Evolutionary conservation across 2,113 vertebrate genomes (phyloP), one percentile per base, ranked within the genome.

Genomic region (Prionailurus bengalensis): DNA sequence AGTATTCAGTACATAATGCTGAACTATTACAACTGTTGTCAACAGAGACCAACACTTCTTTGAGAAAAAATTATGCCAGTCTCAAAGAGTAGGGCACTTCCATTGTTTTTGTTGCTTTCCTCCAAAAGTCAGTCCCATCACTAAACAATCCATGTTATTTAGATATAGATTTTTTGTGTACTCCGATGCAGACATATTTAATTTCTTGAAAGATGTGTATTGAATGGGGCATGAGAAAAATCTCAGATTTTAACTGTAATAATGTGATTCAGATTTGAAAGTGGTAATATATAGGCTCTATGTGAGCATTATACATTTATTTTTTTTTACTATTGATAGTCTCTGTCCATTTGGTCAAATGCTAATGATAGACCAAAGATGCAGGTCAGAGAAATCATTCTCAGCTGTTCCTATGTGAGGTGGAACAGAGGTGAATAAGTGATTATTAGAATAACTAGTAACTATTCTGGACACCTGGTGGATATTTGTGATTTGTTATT

Each of bases 261-360:
- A 63, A 61, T 89, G 25, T 53, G 55, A 84, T 93, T 93, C 8
- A 73, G 51, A 89, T 86, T 89, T n/a, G 27, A 84, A 70, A 66
- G 42, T 76, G 33, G 9, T 90, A 84, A 65, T 80, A 27, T 51
- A 23, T 66, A 92, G 21, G 25, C 86, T 90, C 10, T 53, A 63
- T 96, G 39, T 91, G 81, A 97, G 15, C 23, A 92, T 81, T 76
- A 73, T 55, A 70, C 11, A 17, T 31, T 80, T 86, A 61, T 84
- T 74, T 39, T 73, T 86, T 79, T 84, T 88, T 76, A 66, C 6
- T 76, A 4, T 92, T 95, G n/a, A 68, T 97, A 2, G 7, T n/a
- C 68, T 97, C 53, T 97, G 45, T 88, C 61, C 31, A 76, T 83
- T 91, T 66, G 36, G 8, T 71, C 66, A 95, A 84, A 92, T 92